phyloP scores from a whole-genome alignment of 1,140 invertebrate species.

The Drosophila repleta region DNA sequence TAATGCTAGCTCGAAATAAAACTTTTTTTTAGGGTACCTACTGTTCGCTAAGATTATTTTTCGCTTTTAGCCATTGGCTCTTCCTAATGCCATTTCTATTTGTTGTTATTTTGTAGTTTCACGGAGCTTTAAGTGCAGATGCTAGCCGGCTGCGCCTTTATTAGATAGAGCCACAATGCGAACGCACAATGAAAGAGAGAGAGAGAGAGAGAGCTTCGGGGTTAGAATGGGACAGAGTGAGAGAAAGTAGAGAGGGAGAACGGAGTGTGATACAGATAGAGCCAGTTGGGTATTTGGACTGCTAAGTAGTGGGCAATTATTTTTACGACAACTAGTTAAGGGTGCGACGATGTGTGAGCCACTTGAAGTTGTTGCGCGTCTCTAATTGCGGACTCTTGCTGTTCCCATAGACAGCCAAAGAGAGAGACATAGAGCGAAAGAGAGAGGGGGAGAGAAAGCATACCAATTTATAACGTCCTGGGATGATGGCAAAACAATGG shows the following conservation, averaged over 20 bases:
- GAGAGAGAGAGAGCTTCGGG: too few species aligned
- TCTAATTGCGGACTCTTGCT: constrained; percentile 67
- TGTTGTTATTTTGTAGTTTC: constrained; percentile 56
- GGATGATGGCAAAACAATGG: constrained; percentile 60
- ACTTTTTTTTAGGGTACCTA: too few species aligned
- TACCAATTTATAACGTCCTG: constrained; percentile 41
- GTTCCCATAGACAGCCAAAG: constrained; percentile 9
- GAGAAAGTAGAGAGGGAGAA: not conserved
- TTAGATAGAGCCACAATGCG: constrained; percentile 23
- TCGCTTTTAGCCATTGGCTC: not conserved
- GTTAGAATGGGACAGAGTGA: constrained; percentile 2
- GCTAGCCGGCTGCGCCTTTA: constrained; percentile 33
- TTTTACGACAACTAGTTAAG: constrained; percentile 82
- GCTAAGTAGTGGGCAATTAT: constrained; percentile 82
- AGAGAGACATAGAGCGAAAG: not conserved
- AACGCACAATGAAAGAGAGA: not conserved
- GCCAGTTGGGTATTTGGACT: constrained; percentile 65
- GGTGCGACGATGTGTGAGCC: constrained; percentile 47
- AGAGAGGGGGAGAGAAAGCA: constrained; percentile 19
- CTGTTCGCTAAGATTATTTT: not conserved
- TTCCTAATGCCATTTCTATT: constrained; percentile 34
- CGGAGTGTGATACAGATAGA: constrained; percentile 2
- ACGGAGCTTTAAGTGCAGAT: constrained; percentile 57
- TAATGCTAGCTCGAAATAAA: too few species aligned
- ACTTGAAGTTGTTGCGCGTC: constrained; percentile 70